phyloP scores from a whole-genome alignment of 30 jellyfish, hydroid and myxozoan genomes.

The Calvadosia cruxmelitensis region DNA sequence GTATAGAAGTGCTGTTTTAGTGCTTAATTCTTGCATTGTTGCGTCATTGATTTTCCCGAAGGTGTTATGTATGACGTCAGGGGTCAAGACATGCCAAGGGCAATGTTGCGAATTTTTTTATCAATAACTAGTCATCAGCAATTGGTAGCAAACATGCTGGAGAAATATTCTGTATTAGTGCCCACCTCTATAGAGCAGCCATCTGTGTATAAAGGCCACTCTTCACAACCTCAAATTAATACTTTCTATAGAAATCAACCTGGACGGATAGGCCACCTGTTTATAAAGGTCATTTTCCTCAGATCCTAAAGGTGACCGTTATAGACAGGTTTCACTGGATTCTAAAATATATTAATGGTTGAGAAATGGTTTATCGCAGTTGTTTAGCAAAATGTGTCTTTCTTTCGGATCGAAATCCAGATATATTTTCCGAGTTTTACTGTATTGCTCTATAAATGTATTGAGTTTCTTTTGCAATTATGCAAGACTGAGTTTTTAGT shows the following conservation, averaged over 20 bases:
- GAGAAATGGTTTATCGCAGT: background rate
- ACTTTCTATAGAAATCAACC: background rate
- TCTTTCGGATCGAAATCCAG: too few relatives aligned
- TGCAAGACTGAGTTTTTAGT: too few relatives aligned
- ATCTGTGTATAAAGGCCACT: background rate
- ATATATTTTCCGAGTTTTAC: too few relatives aligned
- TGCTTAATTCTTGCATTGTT: too few relatives aligned
- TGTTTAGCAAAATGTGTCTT: background rate
- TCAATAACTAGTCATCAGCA: too few relatives aligned
- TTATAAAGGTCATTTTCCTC: background rate
- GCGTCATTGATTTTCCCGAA: too few relatives aligned
- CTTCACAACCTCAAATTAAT: background rate
- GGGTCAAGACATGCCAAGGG: too few relatives aligned
- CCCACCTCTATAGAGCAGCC: background rate
- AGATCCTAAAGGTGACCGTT: background rate
- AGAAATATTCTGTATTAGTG: background rate
- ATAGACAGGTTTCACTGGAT: background rate
- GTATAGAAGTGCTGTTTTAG: too few relatives aligned
- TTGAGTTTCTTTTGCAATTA: too few relatives aligned
- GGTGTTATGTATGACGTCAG: too few relatives aligned
- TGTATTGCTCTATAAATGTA: too few relatives aligned
- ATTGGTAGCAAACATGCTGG: background rate
- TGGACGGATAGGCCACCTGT: background rate
- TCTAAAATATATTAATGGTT: background rate
- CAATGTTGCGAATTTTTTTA: too few relatives aligned